Evolutionary conservation across 2,888 invertebrate genomes (phyloP).

Genomic region (Cerastoderma edule): DNA sequence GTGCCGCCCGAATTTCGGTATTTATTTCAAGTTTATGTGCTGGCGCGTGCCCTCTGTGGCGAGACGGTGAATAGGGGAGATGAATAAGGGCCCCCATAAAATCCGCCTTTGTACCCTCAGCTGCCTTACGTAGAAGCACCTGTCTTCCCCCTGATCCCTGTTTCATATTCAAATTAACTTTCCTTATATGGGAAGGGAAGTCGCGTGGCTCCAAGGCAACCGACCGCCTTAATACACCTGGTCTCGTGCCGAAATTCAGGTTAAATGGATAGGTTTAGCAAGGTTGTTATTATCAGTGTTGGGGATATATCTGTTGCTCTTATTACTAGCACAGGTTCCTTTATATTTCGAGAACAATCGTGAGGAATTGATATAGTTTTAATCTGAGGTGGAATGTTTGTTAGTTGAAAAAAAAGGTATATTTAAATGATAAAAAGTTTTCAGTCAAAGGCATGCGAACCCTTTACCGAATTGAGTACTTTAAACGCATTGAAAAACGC

Average conservation of each 20-base stretch:
- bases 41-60: conserved; percentile 40
- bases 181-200: conserved; percentile 66
- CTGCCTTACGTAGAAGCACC: conserved; percentile 59
- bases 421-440: no score
- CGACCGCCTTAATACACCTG: conserved; percentile 57
- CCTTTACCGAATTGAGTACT: no score
- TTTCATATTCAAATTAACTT: conserved; percentile 66
- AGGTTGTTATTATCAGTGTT: no score
- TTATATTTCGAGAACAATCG: no score
- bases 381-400: no score
- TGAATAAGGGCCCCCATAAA: conserved; percentile 59
- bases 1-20: conserved; percentile 4
- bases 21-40: conserved; percentile 37
- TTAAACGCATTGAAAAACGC: no score
- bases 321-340: no score
- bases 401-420: no score
- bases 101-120: conserved; percentile 57
- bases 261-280: conserved; percentile 10
- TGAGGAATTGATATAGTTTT: no score
- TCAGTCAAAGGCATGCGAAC: no score
- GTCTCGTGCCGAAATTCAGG: conserved; percentile 53
- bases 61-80: conserved; percentile 15
- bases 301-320: no score
- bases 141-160: conserved; percentile 53
- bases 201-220: conserved; percentile 67